These are phyloP conservation scores for Atta cephalotes DNA, from an alignment of 1,140 invertebrate genomes.

Conservation along the genomic window DNA sequence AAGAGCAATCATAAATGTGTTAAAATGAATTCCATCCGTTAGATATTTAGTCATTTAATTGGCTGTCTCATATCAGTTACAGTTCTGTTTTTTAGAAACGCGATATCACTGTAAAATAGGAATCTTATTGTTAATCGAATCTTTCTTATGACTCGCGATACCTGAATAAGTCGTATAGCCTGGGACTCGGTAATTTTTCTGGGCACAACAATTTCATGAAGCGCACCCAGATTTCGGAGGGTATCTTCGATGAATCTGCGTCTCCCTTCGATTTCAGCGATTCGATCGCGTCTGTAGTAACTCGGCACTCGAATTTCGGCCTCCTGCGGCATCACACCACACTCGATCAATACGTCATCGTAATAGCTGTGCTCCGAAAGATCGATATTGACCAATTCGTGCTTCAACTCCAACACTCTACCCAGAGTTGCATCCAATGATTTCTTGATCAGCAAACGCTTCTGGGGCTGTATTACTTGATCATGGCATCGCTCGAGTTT, in stretches of 20 bases:
- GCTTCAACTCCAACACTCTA: conserved; percentile 92
- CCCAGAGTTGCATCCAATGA: conserved; percentile 93
- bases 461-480: conserved; percentile 97
- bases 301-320: conserved; percentile 89
- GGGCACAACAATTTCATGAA: conserved; percentile 87
- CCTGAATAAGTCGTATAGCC: conserved; percentile 94
- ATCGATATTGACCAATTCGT: conserved; percentile 95
- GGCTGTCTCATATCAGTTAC: neutral
- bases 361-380: conserved; percentile 95
- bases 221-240: conserved; percentile 89
- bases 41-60: no score
- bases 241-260: conserved; percentile 89
- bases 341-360: conserved; percentile 90
- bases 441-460: conserved; percentile 92
- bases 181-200: conserved; percentile 92
- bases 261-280: conserved; percentile 88
- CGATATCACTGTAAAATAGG: neutral
- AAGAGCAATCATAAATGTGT: neutral
- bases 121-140: neutral
- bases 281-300: conserved; percentile 90
- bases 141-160: conserved; percentile 40
- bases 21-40: conserved; percentile 5
- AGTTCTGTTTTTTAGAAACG: neutral
- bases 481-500: conserved; percentile 94
- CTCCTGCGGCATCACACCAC: conserved; percentile 89